Percentiles rank a stretch among this genome's conserved stretches.
phyloP scores from a whole-genome alignment of 2,113 vertebrate genomes.

The Anarrhichthys ocellatus region DNA sequence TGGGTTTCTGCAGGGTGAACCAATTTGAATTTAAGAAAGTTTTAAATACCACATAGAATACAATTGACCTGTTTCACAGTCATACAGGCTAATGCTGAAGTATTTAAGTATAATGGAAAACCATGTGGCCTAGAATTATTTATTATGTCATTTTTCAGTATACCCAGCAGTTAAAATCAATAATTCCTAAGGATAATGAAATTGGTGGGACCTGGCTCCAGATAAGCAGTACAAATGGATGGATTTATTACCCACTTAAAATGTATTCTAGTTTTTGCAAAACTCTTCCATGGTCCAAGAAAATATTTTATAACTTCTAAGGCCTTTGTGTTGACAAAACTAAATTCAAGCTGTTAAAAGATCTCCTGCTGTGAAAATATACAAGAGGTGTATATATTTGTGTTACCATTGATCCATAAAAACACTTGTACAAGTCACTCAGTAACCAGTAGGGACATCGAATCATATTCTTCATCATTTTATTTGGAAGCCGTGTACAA shows the following conservation, averaged over 20 bases:
- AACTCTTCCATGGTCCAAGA: background rate
- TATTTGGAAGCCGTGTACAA: conserved; percentile 62
- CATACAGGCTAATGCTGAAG: background rate
- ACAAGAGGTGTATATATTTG: background rate
- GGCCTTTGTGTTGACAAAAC: background rate
- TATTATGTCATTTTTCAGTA: background rate
- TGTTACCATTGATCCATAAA: background rate
- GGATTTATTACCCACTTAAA: background rate
- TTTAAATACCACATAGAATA: background rate
- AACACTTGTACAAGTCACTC: background rate
- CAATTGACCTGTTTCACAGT: background rate
- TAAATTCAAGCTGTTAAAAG: background rate
- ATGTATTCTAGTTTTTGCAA: background rate
- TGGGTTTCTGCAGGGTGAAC: background rate
- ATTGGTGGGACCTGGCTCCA: background rate
- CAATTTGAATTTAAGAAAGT: background rate
- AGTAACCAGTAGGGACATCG: conserved; percentile 33
- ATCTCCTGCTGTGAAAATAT: background rate
- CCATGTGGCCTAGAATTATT: background rate
- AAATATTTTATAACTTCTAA: background rate
- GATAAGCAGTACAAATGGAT: background rate
- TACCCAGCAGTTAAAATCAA: background rate
- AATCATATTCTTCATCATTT: conserved; percentile 33
- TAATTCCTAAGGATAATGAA: background rate
- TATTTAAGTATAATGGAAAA: background rate